Conservation (phyloP, 2,113 vertebrate species). For the Promerops cafer region DNA sequence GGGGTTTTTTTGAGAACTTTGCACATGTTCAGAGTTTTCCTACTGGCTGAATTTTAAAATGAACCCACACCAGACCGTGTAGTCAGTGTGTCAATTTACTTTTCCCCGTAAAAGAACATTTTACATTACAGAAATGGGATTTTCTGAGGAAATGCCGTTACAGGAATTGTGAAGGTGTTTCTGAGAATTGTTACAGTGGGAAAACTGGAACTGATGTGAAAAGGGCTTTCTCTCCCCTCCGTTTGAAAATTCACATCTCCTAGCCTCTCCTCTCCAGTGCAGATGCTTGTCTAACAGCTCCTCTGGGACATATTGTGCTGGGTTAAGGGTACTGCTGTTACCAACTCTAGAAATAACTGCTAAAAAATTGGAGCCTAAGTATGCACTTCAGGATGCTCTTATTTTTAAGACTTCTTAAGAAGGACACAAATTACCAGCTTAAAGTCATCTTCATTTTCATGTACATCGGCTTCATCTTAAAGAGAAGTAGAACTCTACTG, state of each 20-base stretch:
- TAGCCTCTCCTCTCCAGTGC: not conserved
- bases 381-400: not conserved
- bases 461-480: not conserved
- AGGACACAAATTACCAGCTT: not conserved
- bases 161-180: not conserved
- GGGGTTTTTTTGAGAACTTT: not conserved
- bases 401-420: not conserved
- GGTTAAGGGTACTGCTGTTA: not conserved
- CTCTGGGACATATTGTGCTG: not conserved
- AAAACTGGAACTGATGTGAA: not conserved
- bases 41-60: not conserved
- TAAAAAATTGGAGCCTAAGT: not conserved
- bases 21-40: not conserved
- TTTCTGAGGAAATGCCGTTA: not conserved
- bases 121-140: not conserved
- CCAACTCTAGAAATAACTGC: not conserved
- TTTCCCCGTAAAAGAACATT: not conserved
- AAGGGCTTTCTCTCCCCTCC: not conserved
- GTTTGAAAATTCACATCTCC: not conserved
- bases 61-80: rapidly evolving
- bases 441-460: not conserved
- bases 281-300: not conserved
- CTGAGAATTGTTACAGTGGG: not conserved
- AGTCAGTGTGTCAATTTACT: not conserved
- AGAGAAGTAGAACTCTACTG: not conserved